These are phyloP conservation scores for Caradrina clavipalpis DNA, from an alignment of 2,888 invertebrate species.

Conservation along the genomic window DNA sequence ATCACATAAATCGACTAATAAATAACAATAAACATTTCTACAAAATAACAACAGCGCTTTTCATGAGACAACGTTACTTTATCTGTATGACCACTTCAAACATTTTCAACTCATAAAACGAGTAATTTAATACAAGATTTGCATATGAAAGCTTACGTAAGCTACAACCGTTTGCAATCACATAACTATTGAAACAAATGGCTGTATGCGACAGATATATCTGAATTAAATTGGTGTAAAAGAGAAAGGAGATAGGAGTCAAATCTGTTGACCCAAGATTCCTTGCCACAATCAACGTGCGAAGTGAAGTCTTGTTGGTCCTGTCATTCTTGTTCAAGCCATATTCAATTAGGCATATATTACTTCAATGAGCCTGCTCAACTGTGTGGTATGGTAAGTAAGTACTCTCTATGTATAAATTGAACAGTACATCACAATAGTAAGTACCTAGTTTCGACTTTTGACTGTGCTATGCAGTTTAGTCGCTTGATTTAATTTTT, in stretches of 20 bases:
- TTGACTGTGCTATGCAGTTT: not conserved
- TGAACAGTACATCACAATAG: not conserved
- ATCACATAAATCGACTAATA: not conserved
- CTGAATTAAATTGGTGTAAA: slow-evolving; percentile 65
- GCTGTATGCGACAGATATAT: slow-evolving; percentile 58
- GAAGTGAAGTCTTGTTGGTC: slow-evolving; percentile 84
- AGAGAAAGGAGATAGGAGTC: slow-evolving; percentile 75
- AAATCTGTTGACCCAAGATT: slow-evolving; percentile 87
- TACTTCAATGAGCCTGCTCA: slow-evolving; percentile 76
- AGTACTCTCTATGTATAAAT: slow-evolving; percentile 12
- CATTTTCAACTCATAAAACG: slow-evolving; percentile 44
- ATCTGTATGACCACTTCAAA: slow-evolving; percentile 2
- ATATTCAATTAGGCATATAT: slow-evolving; percentile 80
- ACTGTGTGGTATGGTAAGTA: slow-evolving; percentile 55
- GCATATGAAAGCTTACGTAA: slow-evolving; percentile 70
- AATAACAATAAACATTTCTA: slow-evolving; percentile 16
- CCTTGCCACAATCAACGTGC: slow-evolving; percentile 88
- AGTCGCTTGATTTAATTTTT: too few relatives aligned
- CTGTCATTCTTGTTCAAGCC: slow-evolving; percentile 81
- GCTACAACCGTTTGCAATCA: slow-evolving; percentile 71
- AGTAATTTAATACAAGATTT: slow-evolving; percentile 62
- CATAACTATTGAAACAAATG: slow-evolving; percentile 65
- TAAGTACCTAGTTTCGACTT: not conserved
- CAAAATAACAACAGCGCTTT: slow-evolving; percentile 6
- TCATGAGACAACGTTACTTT: slow-evolving; percentile 32